Evolutionary conservation across 2,113 vertebrate genomes (phyloP).

Genomic region (Narcine bancroftii): DNA sequence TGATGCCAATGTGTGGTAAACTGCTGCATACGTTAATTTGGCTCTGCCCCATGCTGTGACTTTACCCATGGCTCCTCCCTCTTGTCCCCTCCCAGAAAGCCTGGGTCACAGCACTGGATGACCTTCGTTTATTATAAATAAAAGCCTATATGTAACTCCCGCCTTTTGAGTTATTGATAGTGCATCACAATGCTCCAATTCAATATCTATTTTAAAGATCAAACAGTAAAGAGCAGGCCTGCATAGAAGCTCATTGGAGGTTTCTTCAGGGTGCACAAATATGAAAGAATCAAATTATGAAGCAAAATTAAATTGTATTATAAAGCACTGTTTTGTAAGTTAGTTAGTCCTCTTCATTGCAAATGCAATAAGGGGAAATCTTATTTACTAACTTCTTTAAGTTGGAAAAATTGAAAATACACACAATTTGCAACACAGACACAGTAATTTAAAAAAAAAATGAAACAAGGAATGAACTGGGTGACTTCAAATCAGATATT

Average conservation of each 20-base stretch:
- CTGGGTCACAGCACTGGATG: too few species aligned
- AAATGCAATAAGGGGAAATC: neutral
- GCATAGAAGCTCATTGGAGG: neutral
- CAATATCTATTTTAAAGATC: neutral
- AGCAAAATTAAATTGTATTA: slow-evolving; percentile 17
- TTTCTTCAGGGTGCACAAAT: neutral
- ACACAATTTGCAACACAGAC: neutral
- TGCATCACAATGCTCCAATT: too few species aligned
- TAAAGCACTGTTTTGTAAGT: neutral
- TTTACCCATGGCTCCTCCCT: too few species aligned
- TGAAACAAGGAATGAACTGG: neutral
- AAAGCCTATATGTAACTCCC: too few species aligned
- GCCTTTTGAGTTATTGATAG: too few species aligned
- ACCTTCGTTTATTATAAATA: too few species aligned
- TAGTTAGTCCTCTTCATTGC: neutral
- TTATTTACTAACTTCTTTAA: neutral
- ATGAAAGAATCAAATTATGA: neutral
- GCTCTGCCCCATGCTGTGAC: too few species aligned
- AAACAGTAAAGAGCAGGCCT: neutral
- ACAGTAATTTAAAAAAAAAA: neutral
- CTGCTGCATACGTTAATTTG: too few species aligned
- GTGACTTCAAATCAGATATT: neutral
- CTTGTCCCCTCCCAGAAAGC: too few species aligned
- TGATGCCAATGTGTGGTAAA: neutral
- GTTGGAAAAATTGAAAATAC: neutral